A percentile compares a stretch with the other conserved stretches of the same genome.
Evolutionary conservation across 1,140 invertebrate species (phyloP).

Genomic region (Platyscapa corneri): DNA sequence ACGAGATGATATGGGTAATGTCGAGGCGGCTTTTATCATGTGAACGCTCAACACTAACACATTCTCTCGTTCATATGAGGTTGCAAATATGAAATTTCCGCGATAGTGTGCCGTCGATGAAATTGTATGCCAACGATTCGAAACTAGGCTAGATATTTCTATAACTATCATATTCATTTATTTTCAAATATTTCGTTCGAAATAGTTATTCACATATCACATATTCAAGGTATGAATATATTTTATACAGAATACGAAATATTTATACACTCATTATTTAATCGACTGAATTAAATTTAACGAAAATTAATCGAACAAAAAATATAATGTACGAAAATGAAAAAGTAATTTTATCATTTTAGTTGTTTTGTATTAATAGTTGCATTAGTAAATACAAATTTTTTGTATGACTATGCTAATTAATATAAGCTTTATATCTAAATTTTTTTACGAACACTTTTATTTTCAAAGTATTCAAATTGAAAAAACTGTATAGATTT

Average conservation of each 20-base stretch:
- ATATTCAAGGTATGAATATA: neutral
- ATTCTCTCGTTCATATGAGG: neutral
- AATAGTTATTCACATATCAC: neutral
- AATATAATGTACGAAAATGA: no score
- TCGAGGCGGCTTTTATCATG: neutral
- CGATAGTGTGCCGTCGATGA: neutral
- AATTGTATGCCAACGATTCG: neutral
- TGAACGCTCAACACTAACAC: neutral
- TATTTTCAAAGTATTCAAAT: no score
- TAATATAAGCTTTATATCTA: no score
- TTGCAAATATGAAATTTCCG: conserved; percentile 2
- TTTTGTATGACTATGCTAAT: no score
- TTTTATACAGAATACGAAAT: neutral
- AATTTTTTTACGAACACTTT: no score
- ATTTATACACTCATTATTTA: neutral
- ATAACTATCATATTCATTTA: neutral
- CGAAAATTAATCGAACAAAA: no score
- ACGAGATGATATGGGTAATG: neutral
- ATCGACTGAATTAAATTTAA: no score
- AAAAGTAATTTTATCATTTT: no score
- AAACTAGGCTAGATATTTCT: neutral
- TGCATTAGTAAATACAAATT: no score
- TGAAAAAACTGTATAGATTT: no score
- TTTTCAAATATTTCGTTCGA: conserved; percentile 7
- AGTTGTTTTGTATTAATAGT: no score